These are phyloP conservation scores for Pterobdella sp. DNA, from an alignment of 2,888 invertebrate species.

Conservation along the genomic window DNA sequence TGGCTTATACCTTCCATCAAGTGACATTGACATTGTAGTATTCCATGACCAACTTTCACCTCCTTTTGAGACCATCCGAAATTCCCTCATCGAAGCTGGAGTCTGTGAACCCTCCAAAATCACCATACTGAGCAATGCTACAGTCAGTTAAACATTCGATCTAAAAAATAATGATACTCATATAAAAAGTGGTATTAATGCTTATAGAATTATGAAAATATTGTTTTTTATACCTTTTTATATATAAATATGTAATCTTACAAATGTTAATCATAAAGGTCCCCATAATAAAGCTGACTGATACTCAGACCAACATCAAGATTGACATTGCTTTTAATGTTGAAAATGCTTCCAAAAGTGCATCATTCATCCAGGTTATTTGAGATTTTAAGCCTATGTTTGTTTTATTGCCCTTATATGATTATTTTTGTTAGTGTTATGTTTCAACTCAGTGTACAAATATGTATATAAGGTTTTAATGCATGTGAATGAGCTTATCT, in stretches of 20 bases:
- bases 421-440: too few species aligned
- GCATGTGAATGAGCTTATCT: too few species aligned
- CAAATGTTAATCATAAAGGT: slow-evolving; percentile 21
- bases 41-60: slow-evolving; percentile 18
- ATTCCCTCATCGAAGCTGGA: slow-evolving; percentile 15
- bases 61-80: slow-evolving; percentile 27
- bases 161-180: neutral
- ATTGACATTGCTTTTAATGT: slow-evolving; percentile 33
- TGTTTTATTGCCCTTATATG: too few species aligned
- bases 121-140: slow-evolving; percentile 26
- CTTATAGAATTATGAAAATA: neutral
- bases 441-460: neutral
- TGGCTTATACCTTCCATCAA: slow-evolving; percentile 30
- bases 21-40: slow-evolving; percentile 33
- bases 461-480: neutral
- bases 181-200: neutral
- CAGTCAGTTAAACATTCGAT: slow-evolving; percentile 15
- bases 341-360: slow-evolving; percentile 30
- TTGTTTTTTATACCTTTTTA: too few species aligned
- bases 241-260: too few species aligned
- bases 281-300: slow-evolving; percentile 31
- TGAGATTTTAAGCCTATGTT: too few species aligned
- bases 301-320: slow-evolving; percentile 27
- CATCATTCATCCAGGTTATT: slow-evolving; percentile 29
- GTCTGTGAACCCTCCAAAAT: slow-evolving; percentile 29